Percentiles rank a stretch among this genome's conserved stretches.
Conservation (phyloP, 1,140 invertebrate genomes). For the Drosophila pectinifera region DNA sequence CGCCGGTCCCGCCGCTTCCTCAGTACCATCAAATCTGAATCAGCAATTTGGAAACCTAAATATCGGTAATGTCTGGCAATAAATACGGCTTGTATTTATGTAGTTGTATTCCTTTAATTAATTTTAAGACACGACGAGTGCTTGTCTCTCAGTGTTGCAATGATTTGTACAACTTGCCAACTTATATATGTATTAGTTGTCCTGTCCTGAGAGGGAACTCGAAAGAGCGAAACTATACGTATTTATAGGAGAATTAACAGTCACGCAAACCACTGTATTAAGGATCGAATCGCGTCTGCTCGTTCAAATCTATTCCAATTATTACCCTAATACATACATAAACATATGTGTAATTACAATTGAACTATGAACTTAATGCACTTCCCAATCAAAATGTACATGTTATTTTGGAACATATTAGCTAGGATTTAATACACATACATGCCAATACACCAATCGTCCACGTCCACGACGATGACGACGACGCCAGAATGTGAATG, state of each 20-base stretch:
- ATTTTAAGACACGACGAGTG: conserved; percentile 47
- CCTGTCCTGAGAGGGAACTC: conserved; percentile 14
- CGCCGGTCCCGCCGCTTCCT: conserved; percentile 43
- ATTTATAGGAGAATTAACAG: conserved; percentile 45
- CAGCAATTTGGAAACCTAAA: conserved; percentile 85
- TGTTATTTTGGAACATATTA: conserved; percentile 44
- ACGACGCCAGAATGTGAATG: conserved; percentile 16
- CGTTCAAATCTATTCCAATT: conserved; percentile 49
- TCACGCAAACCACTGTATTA: conserved; percentile 42
- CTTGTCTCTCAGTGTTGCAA: conserved; percentile 43
- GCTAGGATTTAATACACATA: conserved; percentile 47
- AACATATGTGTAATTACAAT: conserved; percentile 59
- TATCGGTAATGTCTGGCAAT: conserved; percentile 85
- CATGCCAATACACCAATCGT: conserved; percentile 35
- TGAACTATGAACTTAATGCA: conserved; percentile 53
- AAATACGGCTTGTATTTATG: conserved; percentile 57
- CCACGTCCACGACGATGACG: conserved; percentile 3
- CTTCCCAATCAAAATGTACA: conserved; percentile 47
- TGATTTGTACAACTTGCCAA: conserved; percentile 52
- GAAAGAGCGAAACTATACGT: conserved; percentile 28
- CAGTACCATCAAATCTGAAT: conserved; percentile 75
- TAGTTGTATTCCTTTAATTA: conserved; percentile 67
- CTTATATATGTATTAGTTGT: conserved; percentile 38
- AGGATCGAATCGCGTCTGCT: conserved; percentile 32
- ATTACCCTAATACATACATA: conserved; percentile 38